phyloP scores from a whole-genome alignment of 2,888 invertebrate species.

The Drosophila paramelanica region DNA sequence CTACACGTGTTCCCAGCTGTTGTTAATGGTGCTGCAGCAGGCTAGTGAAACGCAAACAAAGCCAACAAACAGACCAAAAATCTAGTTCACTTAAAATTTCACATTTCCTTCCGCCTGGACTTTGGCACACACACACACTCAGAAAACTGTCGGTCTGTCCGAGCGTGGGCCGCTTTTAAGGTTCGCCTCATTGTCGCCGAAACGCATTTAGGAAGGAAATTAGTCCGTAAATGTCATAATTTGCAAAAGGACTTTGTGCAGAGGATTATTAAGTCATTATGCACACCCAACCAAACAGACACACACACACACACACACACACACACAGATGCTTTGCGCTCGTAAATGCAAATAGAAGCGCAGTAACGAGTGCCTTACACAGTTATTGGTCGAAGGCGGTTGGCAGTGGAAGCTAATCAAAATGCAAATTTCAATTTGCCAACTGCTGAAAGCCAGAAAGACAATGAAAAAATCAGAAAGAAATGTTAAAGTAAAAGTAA shows the following conservation, averaged over 20 bases:
- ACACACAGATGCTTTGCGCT: slow-evolving; percentile 1
- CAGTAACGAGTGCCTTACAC: slow-evolving; percentile 27
- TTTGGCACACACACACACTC: slow-evolving; percentile 24
- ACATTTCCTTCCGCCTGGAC: slow-evolving; percentile 71
- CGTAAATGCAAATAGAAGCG: slow-evolving; percentile 42
- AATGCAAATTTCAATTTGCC: slow-evolving; percentile 81
- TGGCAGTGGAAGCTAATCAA: slow-evolving; percentile 66
- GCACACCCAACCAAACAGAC: slow-evolving; percentile 42
- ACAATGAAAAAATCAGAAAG: slow-evolving; percentile 29
- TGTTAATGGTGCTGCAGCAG: slow-evolving; percentile 46
- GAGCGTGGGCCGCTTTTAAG: slow-evolving; percentile 3
- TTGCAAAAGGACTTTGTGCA: slow-evolving; percentile 70
- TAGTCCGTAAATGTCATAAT: slow-evolving; percentile 79
- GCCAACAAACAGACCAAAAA: slow-evolving; percentile 71
- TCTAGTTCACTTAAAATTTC: slow-evolving; percentile 80
- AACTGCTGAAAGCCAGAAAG: slow-evolving; percentile 45
- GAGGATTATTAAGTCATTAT: slow-evolving; percentile 76
- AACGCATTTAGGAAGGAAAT: slow-evolving; percentile 80
- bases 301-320: slow-evolving; percentile 14
- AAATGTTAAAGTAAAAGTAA: slow-evolving; percentile 8
- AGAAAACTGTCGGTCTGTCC: neutral
- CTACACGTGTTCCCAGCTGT: slow-evolving; percentile 39
- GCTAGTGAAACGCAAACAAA: slow-evolving; percentile 53
- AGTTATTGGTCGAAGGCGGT: slow-evolving; percentile 25
- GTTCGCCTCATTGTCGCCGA: slow-evolving; percentile 58